A percentile compares a stretch with the other conserved stretches of the same genome.
These are phyloP conservation scores for Quadroppia sp. DNA, from an alignment of 2,888 invertebrate genomes.

Conservation along the genomic window DNA sequence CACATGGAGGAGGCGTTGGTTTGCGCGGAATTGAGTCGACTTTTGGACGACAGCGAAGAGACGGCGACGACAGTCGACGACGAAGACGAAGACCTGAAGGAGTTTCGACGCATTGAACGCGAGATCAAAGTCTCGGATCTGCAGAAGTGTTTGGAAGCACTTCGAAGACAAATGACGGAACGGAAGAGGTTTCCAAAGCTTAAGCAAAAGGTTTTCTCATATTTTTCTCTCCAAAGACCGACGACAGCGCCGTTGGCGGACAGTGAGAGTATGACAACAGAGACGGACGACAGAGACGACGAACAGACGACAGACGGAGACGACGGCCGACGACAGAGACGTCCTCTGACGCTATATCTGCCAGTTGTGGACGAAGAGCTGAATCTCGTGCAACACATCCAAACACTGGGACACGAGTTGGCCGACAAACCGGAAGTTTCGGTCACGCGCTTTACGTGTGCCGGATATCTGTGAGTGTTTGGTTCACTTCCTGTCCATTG, in stretches of 20 bases:
- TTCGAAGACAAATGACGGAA: constrained; percentile 41
- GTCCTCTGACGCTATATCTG: constrained; percentile 43
- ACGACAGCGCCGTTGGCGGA: neutral
- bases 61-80: constrained; percentile 1
- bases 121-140: constrained; percentile 42
- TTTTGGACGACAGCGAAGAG: neutral
- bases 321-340: constrained; percentile 5
- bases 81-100: constrained; percentile 41
- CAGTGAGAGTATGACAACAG: neutral
- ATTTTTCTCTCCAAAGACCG: neutral
- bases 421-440: neutral
- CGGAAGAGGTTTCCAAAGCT: neutral
- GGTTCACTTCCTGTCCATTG: no score
- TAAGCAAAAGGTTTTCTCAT: no score
- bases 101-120: constrained; percentile 41
- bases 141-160: constrained; percentile 29
- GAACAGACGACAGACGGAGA: no score
- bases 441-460: constrained; percentile 34
- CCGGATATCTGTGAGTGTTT: constrained; percentile 43
- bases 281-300: no score
- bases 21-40: neutral
- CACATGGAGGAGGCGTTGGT: constrained; percentile 19
- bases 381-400: constrained; percentile 39
- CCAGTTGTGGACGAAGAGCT: constrained; percentile 35
- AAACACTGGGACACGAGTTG: constrained; percentile 42